Percentiles rank a stretch among this genome's conserved stretches.
phyloP scores from a whole-genome alignment of 2,888 invertebrate species.

The Eupithecia vulgata region DNA sequence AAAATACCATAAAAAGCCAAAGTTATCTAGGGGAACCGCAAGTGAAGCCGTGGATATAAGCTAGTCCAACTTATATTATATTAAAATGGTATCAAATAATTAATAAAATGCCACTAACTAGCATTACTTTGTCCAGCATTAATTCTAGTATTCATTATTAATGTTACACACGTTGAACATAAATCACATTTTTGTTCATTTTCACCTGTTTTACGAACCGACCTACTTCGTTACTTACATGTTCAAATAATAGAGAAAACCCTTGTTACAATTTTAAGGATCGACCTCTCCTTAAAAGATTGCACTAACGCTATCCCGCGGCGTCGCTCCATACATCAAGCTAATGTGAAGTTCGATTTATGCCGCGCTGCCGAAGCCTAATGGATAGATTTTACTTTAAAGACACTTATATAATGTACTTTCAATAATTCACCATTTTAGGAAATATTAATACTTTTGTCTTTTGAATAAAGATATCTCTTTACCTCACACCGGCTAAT shows the following conservation, averaged over 20 bases:
- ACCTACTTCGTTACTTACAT: not conserved
- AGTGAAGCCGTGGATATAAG: not conserved
- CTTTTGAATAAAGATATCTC: not conserved
- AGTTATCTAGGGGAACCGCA: not conserved
- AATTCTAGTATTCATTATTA: not conserved
- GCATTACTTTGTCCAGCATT: not conserved
- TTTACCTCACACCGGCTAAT: too few relatives aligned
- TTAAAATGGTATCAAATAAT: not conserved
- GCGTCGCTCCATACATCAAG: constrained; percentile 73
- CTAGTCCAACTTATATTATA: not conserved
- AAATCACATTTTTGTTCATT: too few relatives aligned
- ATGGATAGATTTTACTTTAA: constrained; percentile 51
- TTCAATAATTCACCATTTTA: constrained; percentile 11
- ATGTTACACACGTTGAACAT: not conserved
- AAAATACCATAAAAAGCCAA: not conserved
- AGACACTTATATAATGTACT: not conserved
- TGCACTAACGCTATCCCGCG: constrained; percentile 57
- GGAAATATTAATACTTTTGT: not conserved
- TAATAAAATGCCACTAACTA: not conserved
- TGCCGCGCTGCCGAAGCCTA: constrained; percentile 62
- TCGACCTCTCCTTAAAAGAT: constrained; percentile 54
- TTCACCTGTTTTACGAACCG: not conserved
- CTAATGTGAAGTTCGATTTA: constrained; percentile 75
- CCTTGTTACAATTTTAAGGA: not conserved
- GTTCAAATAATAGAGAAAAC: not conserved